Conservation (phyloP, 2,888 invertebrate genomes). For the Unio delphinus region DNA sequence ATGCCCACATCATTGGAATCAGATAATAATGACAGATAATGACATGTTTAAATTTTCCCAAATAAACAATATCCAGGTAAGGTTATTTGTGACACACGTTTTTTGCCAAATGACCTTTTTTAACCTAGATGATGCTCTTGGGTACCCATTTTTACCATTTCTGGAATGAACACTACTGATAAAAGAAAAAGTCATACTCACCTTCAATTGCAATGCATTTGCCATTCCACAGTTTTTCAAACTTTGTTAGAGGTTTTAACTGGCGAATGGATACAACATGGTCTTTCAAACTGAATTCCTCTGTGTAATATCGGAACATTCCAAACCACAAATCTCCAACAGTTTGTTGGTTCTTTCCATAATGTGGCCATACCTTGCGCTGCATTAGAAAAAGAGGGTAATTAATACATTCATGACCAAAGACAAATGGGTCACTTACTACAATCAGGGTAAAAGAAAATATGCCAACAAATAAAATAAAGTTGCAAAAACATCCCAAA, state of each 20-base stretch:
- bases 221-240: slow-evolving; percentile 76
- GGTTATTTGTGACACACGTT: too few relatives aligned
- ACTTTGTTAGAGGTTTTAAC: slow-evolving; percentile 71
- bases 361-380: slow-evolving; percentile 71
- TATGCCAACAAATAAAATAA: neutral
- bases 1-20: too few relatives aligned
- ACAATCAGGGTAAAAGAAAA: too few relatives aligned
- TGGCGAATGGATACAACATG: slow-evolving; percentile 74
- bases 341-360: slow-evolving; percentile 71
- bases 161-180: too few relatives aligned
- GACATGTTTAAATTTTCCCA: too few relatives aligned
- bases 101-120: too few relatives aligned
- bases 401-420: neutral
- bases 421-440: neutral
- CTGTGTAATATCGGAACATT: slow-evolving; percentile 75
- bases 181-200: slow-evolving; percentile 25
- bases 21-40: too few relatives aligned
- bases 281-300: slow-evolving; percentile 73
- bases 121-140: too few relatives aligned
- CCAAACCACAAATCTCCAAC: slow-evolving; percentile 75
- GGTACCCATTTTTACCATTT: too few relatives aligned
- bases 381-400: slow-evolving; percentile 31
- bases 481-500: neutral
- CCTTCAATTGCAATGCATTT: slow-evolving; percentile 76
- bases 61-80: too few relatives aligned